Evolutionary conservation across 64 coral and sea anemone genomes (phyloP).

Genomic region (Pocillopora damicornis): DNA sequence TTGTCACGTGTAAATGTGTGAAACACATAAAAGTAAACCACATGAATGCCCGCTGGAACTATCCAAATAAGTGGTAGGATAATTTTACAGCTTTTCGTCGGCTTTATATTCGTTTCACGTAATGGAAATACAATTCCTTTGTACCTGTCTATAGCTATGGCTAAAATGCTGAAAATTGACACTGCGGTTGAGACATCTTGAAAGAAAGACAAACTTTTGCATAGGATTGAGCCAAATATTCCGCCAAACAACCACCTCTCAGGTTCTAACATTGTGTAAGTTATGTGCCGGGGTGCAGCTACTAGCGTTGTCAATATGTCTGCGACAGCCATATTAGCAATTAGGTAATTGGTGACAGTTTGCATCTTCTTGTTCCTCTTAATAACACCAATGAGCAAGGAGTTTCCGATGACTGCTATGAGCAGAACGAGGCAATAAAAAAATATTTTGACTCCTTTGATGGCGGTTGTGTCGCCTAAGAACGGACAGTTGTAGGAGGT

Average conservation of each 20-base stretch:
- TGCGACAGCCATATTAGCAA: constrained; percentile 37
- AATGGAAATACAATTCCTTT: constrained; percentile 25
- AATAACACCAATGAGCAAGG: constrained; percentile 21
- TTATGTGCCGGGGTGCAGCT: constrained; percentile 27
- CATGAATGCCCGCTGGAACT: constrained; percentile 8
- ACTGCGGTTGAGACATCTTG: constrained; percentile 47
- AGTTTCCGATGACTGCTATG: constrained; percentile 26
- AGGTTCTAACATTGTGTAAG: neutral
- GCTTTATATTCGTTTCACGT: neutral
- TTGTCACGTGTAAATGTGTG: neutral
- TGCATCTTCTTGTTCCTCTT: constrained; percentile 19
- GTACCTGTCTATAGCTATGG: constrained; percentile 32
- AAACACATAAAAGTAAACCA: constrained; percentile 35
- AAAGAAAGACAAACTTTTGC: constrained; percentile 32
- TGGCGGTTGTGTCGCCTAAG: neutral
- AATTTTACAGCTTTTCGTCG: neutral
- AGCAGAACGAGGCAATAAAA: constrained; percentile 30
- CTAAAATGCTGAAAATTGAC: constrained; percentile 22
- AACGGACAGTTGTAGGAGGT: neutral
- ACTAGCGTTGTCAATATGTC: constrained; percentile 25
- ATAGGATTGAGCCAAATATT: constrained; percentile 2
- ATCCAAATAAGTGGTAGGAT: constrained; percentile 40
- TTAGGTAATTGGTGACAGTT: constrained; percentile 41
- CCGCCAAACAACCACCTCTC: constrained; percentile 17
- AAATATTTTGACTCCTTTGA: constrained; percentile 35